Evolutionary conservation across 2,888 invertebrate species (phyloP), one percentile per base, ranked within the genome.

Genomic region (Sclerodermus sp.): DNA sequence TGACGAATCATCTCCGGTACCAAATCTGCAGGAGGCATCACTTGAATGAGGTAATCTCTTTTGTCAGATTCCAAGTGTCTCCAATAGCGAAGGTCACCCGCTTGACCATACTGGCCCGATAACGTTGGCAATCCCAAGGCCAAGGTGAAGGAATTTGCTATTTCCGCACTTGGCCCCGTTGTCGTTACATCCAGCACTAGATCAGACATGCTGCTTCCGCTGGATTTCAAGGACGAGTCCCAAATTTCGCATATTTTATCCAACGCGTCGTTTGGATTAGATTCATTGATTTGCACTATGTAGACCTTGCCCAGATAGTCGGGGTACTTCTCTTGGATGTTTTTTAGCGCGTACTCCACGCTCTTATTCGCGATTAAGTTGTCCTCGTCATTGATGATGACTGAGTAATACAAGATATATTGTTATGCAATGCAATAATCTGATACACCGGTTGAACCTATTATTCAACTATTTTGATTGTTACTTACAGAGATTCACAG

Each of bases 41-140:
- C 83, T 18, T 66, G 64, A 1, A 64, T 43, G 31, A 64, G 37
- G 14, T 64, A 64, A 3, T 42, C 37, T 1, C 84, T 83, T 70
- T 92, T 88, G 48, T 85, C 84, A 0, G 82, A 82, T 45, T 85
- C 83, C 47, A 93, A 79, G 55, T 87, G 84, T 29, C 90, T 83
- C 94, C 94, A 94, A 70, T 91, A 89, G 44, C 90, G 76, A 41
- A 93, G 79, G 78, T 93, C 93, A 0, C 90, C 91, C 37, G 85
- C 84, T 74, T 92, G 91, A 0, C 94, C 94, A 70, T 89, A 93
- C 6, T 93, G 91, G 0, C 89, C 89, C 51, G 90, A 89, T 40
- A 94, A 83, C 1, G 93, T 94, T 0, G 94, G 93, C 58, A 93
- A 71, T 0, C 85, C 89, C 48, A 94, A 75, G 1, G 91, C 89